Evolutionary conservation across 1,140 invertebrate species (phyloP).

Genomic region (Danaus melanippus): DNA sequence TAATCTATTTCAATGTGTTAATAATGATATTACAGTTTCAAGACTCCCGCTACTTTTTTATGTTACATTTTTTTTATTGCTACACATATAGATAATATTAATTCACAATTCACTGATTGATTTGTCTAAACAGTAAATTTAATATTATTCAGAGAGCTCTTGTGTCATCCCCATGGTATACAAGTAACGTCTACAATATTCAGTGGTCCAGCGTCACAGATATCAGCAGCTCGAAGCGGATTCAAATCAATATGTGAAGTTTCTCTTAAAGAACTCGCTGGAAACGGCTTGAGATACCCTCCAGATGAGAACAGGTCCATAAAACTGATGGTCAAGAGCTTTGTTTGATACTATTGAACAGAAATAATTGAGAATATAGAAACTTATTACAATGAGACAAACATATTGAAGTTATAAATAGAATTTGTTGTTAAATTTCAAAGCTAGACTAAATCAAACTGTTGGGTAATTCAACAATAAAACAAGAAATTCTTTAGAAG

Average conservation of each 20-base stretch:
- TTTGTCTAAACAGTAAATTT: too few relatives aligned
- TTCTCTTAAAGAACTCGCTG: constrained; percentile 32
- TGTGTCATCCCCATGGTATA: constrained; percentile 31
- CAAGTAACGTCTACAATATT: constrained; percentile 45
- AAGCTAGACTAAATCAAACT: too few relatives aligned
- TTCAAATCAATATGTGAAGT: constrained; percentile 28
- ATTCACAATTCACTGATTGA: too few relatives aligned
- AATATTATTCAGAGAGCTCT: constrained; percentile 28
- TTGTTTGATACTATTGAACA: constrained; percentile 15
- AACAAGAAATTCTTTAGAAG: too few relatives aligned
- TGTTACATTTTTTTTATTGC: constrained; percentile 6
- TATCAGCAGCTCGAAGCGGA: constrained; percentile 29
- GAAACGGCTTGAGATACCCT: constrained; percentile 40
- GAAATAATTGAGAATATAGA: not conserved
- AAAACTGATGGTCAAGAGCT: constrained; percentile 50
- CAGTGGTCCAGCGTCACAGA: constrained; percentile 48
- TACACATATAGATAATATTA: too few relatives aligned
- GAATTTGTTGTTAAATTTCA: too few relatives aligned
- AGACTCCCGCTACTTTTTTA: not conserved
- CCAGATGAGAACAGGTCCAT: constrained; percentile 28
- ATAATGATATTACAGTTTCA: not conserved
- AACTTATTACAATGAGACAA: too few relatives aligned
- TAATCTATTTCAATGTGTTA: not conserved
- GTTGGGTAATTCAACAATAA: too few relatives aligned
- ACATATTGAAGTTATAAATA: too few relatives aligned